Evolutionary conservation across 2,113 vertebrate species (phyloP), one percentile per base, ranked within the genome.

Genomic region (Notothenia coriiceps): DNA sequence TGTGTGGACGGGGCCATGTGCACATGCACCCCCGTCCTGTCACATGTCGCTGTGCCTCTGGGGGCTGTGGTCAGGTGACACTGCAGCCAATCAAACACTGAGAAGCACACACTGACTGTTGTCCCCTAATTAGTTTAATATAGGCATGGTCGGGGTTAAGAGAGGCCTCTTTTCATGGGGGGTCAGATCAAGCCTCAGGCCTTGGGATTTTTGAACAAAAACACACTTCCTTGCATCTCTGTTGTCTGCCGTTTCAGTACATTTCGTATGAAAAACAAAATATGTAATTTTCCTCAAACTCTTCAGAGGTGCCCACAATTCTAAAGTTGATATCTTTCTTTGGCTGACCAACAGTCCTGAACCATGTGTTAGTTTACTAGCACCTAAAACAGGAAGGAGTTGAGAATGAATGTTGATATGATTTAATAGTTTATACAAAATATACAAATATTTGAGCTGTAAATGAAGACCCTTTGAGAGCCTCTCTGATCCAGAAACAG

Each of bases 31-130:
- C 70, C 73, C 52, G 43, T 70, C 64, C 55, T 33, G 68, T 92
- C 88, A 88, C 88, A 90, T 91, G 90, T 61, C 52, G 46, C 65
- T 14, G 59, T 55, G 68, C 83, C 78, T 86, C 59, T 68, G 77
- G 74, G 84, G 76, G 47, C 33, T 13, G 12, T 61, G 2, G 72
- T 92, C 90, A 92, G 87, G 88, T 93, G 93, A 93, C 85, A 20
- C 44, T 49, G 55, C 59, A 51, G 78, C 79, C 62, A 82, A 79
- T 59, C 61, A 87, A 83, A 63, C 70, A 71, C 76, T 57, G 5
- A 80, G 75, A 59, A 75, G 77, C 81, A 81, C 74, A 77, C 67
- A 64, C 57, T 56, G 88, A 56, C 50, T 75, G 44, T 69, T 71
- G 70, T 82, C 52, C 49, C 50, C 73, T 78, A 74, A 89, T 93